Conservation (phyloP, 1,140 invertebrate species). For the Antheraea mylitta region DNA sequence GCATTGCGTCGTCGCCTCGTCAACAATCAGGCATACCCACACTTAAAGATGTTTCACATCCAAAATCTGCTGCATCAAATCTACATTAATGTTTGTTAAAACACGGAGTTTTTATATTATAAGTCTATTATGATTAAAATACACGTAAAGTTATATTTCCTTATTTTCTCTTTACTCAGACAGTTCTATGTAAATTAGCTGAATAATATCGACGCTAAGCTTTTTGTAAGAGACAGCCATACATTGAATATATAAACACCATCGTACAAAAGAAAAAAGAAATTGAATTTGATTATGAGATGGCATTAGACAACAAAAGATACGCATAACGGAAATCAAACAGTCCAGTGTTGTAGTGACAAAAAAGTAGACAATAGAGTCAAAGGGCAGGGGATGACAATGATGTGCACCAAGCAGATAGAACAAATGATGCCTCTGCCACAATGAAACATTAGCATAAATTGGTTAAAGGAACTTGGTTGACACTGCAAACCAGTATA, state of each 20-base stretch:
- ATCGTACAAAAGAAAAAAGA: not conserved
- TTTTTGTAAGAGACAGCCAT: not conserved
- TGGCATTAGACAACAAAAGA: slow-evolving; percentile 57
- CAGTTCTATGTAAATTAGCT: too few relatives aligned
- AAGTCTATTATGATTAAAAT: too few relatives aligned
- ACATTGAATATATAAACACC: slow-evolving; percentile 6
- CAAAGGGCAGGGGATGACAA: slow-evolving; percentile 71
- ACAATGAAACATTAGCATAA: slow-evolving; percentile 73
- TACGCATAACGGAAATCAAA: slow-evolving; percentile 74
- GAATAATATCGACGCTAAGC: not conserved
- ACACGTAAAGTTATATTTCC: too few relatives aligned
- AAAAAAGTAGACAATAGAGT: slow-evolving; percentile 75
- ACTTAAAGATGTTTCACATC: too few relatives aligned
- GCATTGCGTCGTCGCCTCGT: too few relatives aligned
- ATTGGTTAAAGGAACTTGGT: slow-evolving; percentile 40
- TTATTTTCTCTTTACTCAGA: too few relatives aligned
- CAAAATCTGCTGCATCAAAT: too few relatives aligned
- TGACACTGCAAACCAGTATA: slow-evolving; percentile 32
- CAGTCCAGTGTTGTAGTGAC: slow-evolving; percentile 56
- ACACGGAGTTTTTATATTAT: too few relatives aligned
- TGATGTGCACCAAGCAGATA: slow-evolving; percentile 45
- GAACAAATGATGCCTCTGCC: slow-evolving; percentile 63
- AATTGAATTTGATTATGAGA: slow-evolving; percentile 47
- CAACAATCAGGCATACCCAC: too few relatives aligned
- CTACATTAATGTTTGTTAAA: too few relatives aligned